Evolutionary conservation across 2,797 vertebrate species (phyloP).

Genomic region (Melanotaenia nigrans): DNA sequence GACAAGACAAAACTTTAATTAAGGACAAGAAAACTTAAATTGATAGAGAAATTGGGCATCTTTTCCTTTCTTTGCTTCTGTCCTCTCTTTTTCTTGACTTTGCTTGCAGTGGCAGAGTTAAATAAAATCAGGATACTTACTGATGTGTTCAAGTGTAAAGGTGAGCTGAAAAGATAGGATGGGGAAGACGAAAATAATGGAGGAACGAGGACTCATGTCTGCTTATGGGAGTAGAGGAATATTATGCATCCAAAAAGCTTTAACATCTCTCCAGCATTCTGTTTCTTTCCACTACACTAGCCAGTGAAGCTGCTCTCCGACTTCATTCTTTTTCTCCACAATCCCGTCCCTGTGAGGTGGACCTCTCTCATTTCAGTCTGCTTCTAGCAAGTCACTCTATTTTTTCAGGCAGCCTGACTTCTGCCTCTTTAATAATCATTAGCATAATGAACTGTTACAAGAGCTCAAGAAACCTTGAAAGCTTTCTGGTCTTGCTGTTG

Average conservation of each 20-base stretch:
- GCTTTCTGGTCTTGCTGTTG: background rate
- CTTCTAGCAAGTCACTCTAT: background rate
- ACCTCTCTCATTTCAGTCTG: background rate
- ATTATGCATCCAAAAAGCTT: background rate
- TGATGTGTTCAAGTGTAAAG: background rate
- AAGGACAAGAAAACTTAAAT: too few relatives aligned
- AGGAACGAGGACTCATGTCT: background rate
- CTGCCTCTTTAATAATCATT: background rate
- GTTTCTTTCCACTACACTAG: background rate
- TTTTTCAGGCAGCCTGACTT: background rate
- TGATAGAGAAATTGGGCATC: background rate
- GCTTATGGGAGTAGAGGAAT: background rate
- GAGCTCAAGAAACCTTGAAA: slow-evolving; percentile 6
- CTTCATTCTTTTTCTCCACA: slow-evolving; percentile 8
- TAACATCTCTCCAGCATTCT: background rate
- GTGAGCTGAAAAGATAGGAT: background rate
- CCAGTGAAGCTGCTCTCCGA: slow-evolving; percentile 1
- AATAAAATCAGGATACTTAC: background rate
- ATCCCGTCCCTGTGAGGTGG: slow-evolving; percentile 6
- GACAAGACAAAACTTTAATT: too few relatives aligned
- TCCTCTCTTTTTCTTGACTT: background rate
- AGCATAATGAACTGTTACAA: slow-evolving; percentile 8
- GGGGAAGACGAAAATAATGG: background rate
- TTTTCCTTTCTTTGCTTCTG: background rate
- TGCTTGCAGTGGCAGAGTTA: background rate